Base-by-base conservation (phyloP, 1,140 invertebrate species). In the Harpegnathos saltator region DNA sequence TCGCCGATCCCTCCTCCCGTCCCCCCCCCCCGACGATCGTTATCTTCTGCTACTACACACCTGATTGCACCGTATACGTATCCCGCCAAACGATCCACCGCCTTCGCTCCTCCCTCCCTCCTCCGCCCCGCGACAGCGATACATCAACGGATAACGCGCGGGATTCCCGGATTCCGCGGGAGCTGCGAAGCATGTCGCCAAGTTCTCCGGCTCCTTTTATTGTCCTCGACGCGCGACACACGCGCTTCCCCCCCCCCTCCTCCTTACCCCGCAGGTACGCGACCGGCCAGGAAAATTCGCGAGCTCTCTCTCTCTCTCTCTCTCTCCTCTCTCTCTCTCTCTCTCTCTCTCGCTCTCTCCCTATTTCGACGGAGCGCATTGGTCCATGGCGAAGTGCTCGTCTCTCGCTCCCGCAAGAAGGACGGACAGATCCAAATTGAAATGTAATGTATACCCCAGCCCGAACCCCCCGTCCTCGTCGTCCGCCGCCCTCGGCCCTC, bases 381-480 rank as follows among this genome's bases (percentile, higher is more conserved):
- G 83, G 89, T 85, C 87, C 87, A 81, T 86, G 85, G 82, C 71
- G 73, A 88, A 90, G 90, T 89, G 86, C 78, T 91, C 77, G 82
- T 74, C 82, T 83, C 83, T 68, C 63, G 82, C 80, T 77, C 62
- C 73, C 82, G 71, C 84, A 83, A 85, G 84, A 86, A 84, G 86
- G 85, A 90, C 86, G 85, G 86, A 91, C 89, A 83, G 89, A 89
- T 89, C 89, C 82, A 92, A 92, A 92, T 92, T 92, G 91, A 92
- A 92, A 92, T 91, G 91, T 92, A 92, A 91, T 91, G 91, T 91
- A 92, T 85, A 90, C 85, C 87, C 87, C 85, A 82, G 88, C 73
- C 66, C 48, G 69, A 52, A 81, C 71, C 63, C 82, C 82, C 68
- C 73, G 75, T 75, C 82, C 88, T 71, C 84, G 88, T 48, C 74